Evolutionary conservation across 2,888 invertebrate genomes (phyloP), one percentile per base, ranked within the genome.

Genomic region (Tetrapedia diversipes): DNA sequence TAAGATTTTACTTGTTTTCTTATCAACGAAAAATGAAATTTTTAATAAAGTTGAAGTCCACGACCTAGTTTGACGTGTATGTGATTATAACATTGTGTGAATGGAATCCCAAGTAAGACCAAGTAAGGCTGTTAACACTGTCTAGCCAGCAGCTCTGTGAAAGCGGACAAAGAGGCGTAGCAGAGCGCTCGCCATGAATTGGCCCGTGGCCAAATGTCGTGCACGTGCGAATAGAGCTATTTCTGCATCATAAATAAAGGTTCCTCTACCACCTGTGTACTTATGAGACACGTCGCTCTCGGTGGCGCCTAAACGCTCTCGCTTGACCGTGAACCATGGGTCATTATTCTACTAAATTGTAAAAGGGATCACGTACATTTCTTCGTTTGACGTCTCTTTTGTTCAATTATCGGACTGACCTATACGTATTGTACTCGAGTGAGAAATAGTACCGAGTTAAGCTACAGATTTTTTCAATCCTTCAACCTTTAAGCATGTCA

Each of bases 181-280:
- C 19, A 47, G 54, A 41, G 27, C 54, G 69, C 54, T n/a, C 29
- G 49, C 54, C 53, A 51, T 57, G 70, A 85, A 84, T 81, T 79
- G 83, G 81, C 79, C 77, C 77, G 43, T 75, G 66, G 80, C 77
- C 84, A 85, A 85, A 82, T 80, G 85, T 79, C 70, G 63, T 76
- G 79, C 85, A 85, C 85, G 83, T 85, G 85, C 75, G 82, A 83
- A 81, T 74, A 80, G 63, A 77, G 83, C 79, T 84, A 84, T 84
- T 84, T 73, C 69, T 82, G 81, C 72, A 64, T 27, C 69, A 79
- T 81, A 81, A 82, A 84, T 83, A 79, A 83, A 77, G 47, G 64
- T 49, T 27, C 67, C 61, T 59, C 45, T 39, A 41, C 63, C 45
- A 53, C 53, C 29, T 56, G n/a, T 7, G 7, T 43, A 53, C 51